Evolutionary conservation across 2,113 vertebrate genomes (phyloP).

Genomic region (Mandrillus leucophaeus): DNA sequence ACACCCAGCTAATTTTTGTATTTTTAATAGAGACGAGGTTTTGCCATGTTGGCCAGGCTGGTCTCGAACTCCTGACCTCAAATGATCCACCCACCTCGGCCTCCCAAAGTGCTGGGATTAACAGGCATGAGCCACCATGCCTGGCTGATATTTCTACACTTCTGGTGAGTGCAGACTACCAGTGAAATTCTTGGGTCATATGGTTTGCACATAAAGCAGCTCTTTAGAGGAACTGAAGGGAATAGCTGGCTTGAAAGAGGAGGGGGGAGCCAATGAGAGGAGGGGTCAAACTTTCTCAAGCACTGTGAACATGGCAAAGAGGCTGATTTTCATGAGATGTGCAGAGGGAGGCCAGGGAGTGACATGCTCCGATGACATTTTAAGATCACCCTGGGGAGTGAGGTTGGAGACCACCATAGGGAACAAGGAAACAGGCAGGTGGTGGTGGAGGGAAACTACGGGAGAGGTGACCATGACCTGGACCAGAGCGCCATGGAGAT

Average conservation of each 20-base stretch:
- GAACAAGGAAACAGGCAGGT: background rate
- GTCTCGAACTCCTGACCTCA: too few relatives aligned
- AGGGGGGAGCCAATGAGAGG: too few relatives aligned
- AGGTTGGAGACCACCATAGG: background rate
- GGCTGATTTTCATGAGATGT: background rate
- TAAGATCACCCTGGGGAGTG: background rate
- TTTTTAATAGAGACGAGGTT: too few relatives aligned
- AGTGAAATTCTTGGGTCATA: background rate
- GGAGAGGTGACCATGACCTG: too few relatives aligned
- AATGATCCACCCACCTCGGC: too few relatives aligned
- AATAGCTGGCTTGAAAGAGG: background rate
- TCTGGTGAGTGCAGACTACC: background rate
- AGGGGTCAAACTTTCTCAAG: too few relatives aligned
- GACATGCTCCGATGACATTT: background rate
- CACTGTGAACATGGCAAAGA: accelerated
- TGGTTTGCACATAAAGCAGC: background rate
- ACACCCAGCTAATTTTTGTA: too few relatives aligned
- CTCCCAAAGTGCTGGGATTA: too few relatives aligned
- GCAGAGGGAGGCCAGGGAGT: background rate
- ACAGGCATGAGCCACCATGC: too few relatives aligned
- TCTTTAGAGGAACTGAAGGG: background rate
- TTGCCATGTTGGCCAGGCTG: too few relatives aligned
- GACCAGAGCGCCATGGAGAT: accelerated
- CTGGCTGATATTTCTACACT: background rate
- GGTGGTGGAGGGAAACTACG: background rate